phyloP scores from a whole-genome alignment of 2,888 invertebrate species.

The Lepidochrysops patricia region DNA sequence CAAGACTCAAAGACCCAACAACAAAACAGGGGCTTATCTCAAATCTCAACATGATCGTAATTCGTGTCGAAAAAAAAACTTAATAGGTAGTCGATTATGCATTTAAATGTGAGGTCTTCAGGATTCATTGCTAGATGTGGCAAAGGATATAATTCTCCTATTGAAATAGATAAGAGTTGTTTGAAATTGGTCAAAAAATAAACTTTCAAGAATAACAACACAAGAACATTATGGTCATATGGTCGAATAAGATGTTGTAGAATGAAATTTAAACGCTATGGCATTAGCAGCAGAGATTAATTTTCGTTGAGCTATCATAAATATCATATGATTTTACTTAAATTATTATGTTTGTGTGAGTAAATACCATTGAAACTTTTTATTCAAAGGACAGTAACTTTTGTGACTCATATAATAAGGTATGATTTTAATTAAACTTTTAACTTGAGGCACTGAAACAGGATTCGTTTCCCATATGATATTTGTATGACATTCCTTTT shows the following conservation, averaged over 20 bases:
- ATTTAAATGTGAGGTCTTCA: no score
- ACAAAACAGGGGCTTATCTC: no score
- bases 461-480: slow-evolving; percentile 67
- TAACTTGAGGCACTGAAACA: slow-evolving; percentile 41
- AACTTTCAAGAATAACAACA: slow-evolving; percentile 3
- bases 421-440: slow-evolving; percentile 22
- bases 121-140: no score
- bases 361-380: slow-evolving; percentile 31
- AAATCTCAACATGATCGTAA: no score
- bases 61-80: no score
- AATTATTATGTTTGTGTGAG: slow-evolving; percentile 41
- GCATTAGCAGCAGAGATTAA: neutral
- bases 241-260: neutral
- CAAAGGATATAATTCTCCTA: neutral
- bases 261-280: slow-evolving; percentile 22
- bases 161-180: neutral
- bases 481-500: slow-evolving; percentile 62
- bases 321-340: slow-evolving; percentile 57
- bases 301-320: slow-evolving; percentile 20
- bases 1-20: no score
- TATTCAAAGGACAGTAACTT: slow-evolving; percentile 18
- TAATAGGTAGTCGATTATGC: no score
- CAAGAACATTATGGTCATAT: slow-evolving; percentile 2
- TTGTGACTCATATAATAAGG: neutral
- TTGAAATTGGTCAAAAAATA: slow-evolving; percentile 2